phyloP scores from a whole-genome alignment of 2,113 vertebrate genomes.

The Notechis scutatus region DNA sequence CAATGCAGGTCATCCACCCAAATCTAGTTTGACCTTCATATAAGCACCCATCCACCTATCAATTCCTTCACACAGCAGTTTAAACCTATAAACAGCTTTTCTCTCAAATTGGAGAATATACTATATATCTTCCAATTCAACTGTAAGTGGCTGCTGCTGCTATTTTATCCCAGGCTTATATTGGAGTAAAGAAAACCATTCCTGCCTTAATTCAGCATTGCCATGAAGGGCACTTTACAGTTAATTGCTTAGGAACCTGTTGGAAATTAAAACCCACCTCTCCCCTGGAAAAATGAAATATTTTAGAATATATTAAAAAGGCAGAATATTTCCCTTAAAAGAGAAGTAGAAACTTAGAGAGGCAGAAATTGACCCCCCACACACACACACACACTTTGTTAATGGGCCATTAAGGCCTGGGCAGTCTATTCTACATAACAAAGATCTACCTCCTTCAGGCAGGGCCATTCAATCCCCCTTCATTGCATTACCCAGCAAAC shows the following conservation, averaged over 20 bases:
- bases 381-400: no score
- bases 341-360: no score
- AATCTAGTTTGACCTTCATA: neutral
- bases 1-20: neutral
- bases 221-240: neutral
- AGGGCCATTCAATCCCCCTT: no score
- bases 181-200: neutral
- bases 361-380: no score
- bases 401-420: no score
- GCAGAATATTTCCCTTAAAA: no score
- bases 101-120: neutral
- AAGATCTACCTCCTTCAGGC: no score
- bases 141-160: neutral
- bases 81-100: neutral
- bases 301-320: no score
- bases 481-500: no score
- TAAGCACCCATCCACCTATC: neutral
- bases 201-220: neutral
- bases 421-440: no score
- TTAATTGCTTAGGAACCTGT: neutral
- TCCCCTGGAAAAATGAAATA: no score
- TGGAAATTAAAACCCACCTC: no score
- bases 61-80: neutral
- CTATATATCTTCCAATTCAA: neutral
- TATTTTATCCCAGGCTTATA: neutral